These are phyloP conservation scores for Dasypolia templi DNA, from an alignment of 2,888 invertebrate genomes.

Conservation along the genomic window DNA sequence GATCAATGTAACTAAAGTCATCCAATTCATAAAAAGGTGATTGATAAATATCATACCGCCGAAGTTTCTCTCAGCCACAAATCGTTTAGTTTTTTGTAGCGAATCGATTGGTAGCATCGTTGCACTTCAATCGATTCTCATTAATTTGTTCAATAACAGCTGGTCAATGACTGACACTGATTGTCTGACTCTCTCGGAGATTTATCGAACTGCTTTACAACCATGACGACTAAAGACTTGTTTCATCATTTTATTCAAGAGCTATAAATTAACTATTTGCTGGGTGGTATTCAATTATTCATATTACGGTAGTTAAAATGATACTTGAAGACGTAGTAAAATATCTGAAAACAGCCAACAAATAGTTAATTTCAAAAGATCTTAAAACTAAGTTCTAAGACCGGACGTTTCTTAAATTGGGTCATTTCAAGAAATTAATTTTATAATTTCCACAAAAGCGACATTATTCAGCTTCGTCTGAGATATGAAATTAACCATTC, in stretches of 20 bases:
- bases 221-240: constrained; percentile 62
- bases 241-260: constrained; percentile 57
- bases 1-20: constrained; percentile 47
- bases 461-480: constrained; percentile 61
- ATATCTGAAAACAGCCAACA: constrained; percentile 4
- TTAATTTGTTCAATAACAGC: constrained; percentile 60
- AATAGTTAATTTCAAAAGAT: constrained; percentile 42
- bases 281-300: constrained; percentile 21
- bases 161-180: constrained; percentile 62
- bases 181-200: constrained; percentile 55
- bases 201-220: constrained; percentile 57
- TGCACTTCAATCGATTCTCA: constrained; percentile 61
- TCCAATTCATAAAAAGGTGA: constrained; percentile 32
- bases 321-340: not conserved
- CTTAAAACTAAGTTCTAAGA: constrained; percentile 39
- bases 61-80: constrained; percentile 25
- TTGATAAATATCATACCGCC: constrained; percentile 20
- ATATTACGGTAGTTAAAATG: not conserved
- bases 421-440: constrained; percentile 58
- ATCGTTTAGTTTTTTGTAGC: constrained; percentile 41
- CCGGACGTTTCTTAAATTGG: constrained; percentile 45
- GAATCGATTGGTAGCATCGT: constrained; percentile 53
- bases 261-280: constrained; percentile 37
- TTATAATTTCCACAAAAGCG: constrained; percentile 60
- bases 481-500: constrained; percentile 67